phyloP scores from a whole-genome alignment of 23 tunicate genomes.

The Trididemnum clinides region DNA sequence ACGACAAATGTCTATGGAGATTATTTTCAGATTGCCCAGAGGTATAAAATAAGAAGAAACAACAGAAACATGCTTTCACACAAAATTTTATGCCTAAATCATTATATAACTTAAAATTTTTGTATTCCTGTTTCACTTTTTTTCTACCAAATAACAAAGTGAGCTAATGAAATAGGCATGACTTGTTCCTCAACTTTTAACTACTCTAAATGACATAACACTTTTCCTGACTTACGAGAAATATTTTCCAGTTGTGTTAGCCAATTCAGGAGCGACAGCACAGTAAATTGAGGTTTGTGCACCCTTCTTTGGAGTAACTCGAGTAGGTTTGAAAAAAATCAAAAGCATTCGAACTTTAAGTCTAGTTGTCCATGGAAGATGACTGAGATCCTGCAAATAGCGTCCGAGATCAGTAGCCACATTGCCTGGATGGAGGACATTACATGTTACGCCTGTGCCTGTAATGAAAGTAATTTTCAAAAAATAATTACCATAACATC shows the following conservation, averaged over 20 bases:
- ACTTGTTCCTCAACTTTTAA: too few relatives aligned
- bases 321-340: neutral
- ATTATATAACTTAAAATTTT: too few relatives aligned
- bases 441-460: slow-evolving; percentile 84
- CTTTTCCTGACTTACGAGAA: slow-evolving; percentile 35
- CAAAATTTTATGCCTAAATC: too few relatives aligned
- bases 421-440: slow-evolving; percentile 77
- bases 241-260: slow-evolving; percentile 47
- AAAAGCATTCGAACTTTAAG: neutral
- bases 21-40: too few relatives aligned
- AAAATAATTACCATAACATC: too few relatives aligned
- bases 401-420: slow-evolving; percentile 67
- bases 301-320: slow-evolving; percentile 60
- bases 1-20: too few relatives aligned
- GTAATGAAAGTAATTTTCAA: neutral
- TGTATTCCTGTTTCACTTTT: too few relatives aligned
- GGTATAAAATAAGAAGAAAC: too few relatives aligned
- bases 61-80: too few relatives aligned
- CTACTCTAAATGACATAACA: too few relatives aligned
- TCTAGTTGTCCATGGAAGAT: neutral
- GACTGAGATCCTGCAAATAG: slow-evolving; percentile 34
- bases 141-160: too few relatives aligned
- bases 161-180: too few relatives aligned
- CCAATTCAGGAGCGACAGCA: slow-evolving; percentile 78
- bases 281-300: slow-evolving; percentile 76